phyloP scores from a whole-genome alignment of 2,797 vertebrate genomes.

The Acropternis orthonyx region DNA sequence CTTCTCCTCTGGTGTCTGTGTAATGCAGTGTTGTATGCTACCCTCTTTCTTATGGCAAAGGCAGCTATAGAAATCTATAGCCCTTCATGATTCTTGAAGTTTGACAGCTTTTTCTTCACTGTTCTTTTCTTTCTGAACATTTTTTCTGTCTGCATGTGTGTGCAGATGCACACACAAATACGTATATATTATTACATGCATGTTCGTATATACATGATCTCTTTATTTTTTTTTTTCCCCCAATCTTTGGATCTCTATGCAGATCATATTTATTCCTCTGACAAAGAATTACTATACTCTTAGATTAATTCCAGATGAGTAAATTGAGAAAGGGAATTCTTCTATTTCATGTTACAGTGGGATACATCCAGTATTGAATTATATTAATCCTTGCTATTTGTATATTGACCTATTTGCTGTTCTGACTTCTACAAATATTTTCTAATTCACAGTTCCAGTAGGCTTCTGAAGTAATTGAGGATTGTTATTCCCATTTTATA shows the following conservation, averaged over 20 bases:
- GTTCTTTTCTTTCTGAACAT: neutral
- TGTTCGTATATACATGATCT: neutral
- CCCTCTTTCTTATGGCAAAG: neutral
- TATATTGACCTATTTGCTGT: neutral
- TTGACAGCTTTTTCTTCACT: neutral
- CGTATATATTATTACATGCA: neutral
- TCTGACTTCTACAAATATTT: neutral
- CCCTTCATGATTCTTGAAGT: neutral
- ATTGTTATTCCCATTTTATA: neutral
- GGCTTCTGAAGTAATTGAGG: neutral
- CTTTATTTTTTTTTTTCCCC: neutral
- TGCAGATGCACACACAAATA: neutral
- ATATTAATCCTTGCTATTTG: neutral
- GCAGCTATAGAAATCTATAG: fast-evolving
- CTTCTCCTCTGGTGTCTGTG: neutral
- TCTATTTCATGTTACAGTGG: neutral
- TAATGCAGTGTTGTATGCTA: neutral
- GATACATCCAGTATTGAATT: neutral
- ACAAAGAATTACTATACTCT: neutral
- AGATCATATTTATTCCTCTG: neutral
- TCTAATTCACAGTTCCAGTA: neutral
- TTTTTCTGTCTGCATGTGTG: neutral
- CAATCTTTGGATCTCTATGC: neutral
- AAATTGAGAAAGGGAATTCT: neutral
- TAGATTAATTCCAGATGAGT: neutral